Evolutionary conservation across 2,797 vertebrate species (phyloP), one percentile per base, ranked within the genome.

Genomic region (Neomorphus geoffroyi): DNA sequence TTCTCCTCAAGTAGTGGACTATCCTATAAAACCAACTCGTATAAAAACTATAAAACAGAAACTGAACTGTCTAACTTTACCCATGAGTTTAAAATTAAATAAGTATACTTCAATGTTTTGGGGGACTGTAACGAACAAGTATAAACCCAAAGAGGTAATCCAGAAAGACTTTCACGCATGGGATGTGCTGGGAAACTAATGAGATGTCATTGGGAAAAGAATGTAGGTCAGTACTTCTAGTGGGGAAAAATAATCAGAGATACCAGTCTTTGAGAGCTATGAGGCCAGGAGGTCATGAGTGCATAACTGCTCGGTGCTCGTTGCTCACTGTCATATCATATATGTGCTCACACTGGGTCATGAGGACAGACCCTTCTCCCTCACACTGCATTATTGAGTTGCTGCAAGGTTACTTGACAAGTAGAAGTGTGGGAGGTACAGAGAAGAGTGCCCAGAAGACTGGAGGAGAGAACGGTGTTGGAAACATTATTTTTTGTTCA

Each of bases 141-240:
- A 7, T 3, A 41, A 84, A 18, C 66, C 69, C 16, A n/a, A 13
- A 39, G 41, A 60, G 27, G 35, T n/a, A 50, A 56, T 37, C 28
- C 60, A 71, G 48, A 43, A 61, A 12, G 64, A 71, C 48, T n/a
- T n/a, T 45, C 18, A 10, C 21, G 21, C 48, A 5, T 12, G 50
- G 28, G n/a, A 51, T 32, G 18, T 41, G 26, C 45, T 62, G 65
- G 79, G 61, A 91, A 91, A 33, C 24, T 56, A 51, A 53, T 33
- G 46, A 83, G 57, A n/a, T 86, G 35, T 91, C 83, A 80, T 53
- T 95, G 79, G 78, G 56, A 9, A 18, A 43, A 73, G 61, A 77
- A 85, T 87, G 60, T 75, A 82, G 79, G 67, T 92, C 86, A 69
- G 18, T 82, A n/a, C 62, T 73, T 66, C 56, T 70, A 41, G 18